These are phyloP conservation scores for Oligia strigilis DNA, from an alignment of 2,888 invertebrate species.

Conservation along the genomic window DNA sequence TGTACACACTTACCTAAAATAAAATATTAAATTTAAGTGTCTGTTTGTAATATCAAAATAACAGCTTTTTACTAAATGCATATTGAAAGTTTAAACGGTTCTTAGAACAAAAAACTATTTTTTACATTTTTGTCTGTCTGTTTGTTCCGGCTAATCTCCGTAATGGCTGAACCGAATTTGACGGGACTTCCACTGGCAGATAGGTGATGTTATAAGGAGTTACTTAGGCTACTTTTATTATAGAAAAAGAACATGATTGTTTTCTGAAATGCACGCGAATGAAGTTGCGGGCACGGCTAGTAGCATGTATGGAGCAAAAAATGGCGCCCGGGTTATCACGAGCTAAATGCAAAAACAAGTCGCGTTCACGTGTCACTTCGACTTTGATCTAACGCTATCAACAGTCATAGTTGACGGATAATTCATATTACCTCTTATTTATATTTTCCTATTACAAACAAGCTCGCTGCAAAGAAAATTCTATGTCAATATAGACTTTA, in stretches of 20 bases:
- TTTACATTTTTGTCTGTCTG: neutral
- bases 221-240: neutral
- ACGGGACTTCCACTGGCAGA: neutral
- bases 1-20: neutral
- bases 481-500: slow-evolving; percentile 18
- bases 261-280: neutral
- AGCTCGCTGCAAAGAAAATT: slow-evolving; percentile 9
- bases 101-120: neutral
- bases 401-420: slow-evolving; percentile 37
- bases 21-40: neutral
- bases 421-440: slow-evolving; percentile 45
- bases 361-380: slow-evolving; percentile 63
- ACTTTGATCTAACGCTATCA: slow-evolving; percentile 71
- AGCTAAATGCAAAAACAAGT: slow-evolving; percentile 47
- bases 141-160: neutral
- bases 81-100: neutral
- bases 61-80: neutral
- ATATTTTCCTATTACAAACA: slow-evolving; percentile 46
- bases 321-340: slow-evolving; percentile 3
- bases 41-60: too few relatives aligned
- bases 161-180: neutral
- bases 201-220: neutral
- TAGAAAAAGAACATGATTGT: neutral
- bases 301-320: neutral
- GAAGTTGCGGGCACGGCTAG: neutral